Percentiles rank a stretch among this genome's conserved stretches.
Conservation (phyloP, 2,113 vertebrate species). For the Numida meleagris region DNA sequence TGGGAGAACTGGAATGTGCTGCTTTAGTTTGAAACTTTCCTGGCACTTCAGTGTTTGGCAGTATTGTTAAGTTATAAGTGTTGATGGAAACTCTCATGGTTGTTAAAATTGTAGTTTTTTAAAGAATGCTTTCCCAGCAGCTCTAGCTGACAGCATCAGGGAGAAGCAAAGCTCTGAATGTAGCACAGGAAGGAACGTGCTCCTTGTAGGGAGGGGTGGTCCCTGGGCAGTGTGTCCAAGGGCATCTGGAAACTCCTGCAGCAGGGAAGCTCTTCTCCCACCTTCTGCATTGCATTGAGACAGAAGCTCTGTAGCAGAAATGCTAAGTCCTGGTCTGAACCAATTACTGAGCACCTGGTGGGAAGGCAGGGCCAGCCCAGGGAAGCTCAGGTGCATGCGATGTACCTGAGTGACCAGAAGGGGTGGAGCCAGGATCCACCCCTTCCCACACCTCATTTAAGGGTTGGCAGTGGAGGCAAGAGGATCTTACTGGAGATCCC, state of each 20-base stretch:
- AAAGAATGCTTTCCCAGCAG: background rate
- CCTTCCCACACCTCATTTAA: too few species aligned
- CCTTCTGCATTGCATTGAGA: too few species aligned
- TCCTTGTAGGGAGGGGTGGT: background rate
- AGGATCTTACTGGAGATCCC: too few species aligned
- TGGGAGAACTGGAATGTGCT: background rate
- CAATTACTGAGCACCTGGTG: too few species aligned
- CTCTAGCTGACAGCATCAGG: background rate
- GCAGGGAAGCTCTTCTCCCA: too few species aligned
- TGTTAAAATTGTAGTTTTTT: background rate
- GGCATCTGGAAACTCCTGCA: background rate
- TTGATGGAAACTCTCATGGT: background rate
- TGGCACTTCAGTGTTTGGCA: background rate
- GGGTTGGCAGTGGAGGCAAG: too few species aligned
- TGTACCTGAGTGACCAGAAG: too few species aligned
- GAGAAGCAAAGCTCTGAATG: background rate
- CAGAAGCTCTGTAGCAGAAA: too few species aligned
- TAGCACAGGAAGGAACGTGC: background rate
- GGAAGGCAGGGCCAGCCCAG: too few species aligned
- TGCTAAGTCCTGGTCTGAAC: too few species aligned
- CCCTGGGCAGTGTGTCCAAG: background rate
- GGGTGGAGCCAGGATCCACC: too few species aligned
- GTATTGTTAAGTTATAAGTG: background rate
- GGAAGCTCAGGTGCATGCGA: too few species aligned
- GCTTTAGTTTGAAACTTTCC: background rate